Conservation (phyloP, 2,113 vertebrate species). For the Carassius auratus region DNA sequence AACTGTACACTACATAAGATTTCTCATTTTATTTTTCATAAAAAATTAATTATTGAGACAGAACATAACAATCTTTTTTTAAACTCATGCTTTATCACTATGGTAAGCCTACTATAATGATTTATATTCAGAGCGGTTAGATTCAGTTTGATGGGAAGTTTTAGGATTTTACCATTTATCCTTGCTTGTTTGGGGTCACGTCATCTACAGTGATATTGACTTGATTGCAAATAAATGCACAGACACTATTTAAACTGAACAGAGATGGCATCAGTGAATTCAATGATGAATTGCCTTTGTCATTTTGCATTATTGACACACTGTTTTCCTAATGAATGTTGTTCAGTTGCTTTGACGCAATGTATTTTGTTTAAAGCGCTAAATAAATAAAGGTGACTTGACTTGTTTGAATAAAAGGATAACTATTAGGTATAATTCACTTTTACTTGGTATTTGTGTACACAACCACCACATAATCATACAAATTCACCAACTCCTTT, state of each 20-base stretch:
- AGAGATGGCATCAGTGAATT: too few species aligned
- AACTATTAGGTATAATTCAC: neutral
- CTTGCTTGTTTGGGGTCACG: neutral
- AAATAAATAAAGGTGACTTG: too few species aligned
- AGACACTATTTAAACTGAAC: too few species aligned
- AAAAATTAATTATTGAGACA: neutral
- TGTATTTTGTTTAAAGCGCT: too few species aligned
- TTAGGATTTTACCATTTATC: neutral
- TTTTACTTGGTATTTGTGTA: neutral
- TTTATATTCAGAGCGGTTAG: neutral
- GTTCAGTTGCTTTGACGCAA: too few species aligned
- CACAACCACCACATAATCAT: neutral
- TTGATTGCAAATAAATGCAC: too few species aligned
- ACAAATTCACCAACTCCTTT: neutral
- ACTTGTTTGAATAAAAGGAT: neutral
- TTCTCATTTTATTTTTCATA: neutral
- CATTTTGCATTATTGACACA: too few species aligned
- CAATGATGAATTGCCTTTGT: too few species aligned
- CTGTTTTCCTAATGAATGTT: too few species aligned
- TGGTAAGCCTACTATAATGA: neutral
- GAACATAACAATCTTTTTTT: neutral
- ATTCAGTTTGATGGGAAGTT: neutral
- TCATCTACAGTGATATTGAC: too few species aligned
- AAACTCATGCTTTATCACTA: neutral
- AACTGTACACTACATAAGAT: neutral